These are phyloP conservation scores for Xiphydria camelus DNA, from an alignment of 2,888 invertebrate species.

Conservation along the genomic window DNA sequence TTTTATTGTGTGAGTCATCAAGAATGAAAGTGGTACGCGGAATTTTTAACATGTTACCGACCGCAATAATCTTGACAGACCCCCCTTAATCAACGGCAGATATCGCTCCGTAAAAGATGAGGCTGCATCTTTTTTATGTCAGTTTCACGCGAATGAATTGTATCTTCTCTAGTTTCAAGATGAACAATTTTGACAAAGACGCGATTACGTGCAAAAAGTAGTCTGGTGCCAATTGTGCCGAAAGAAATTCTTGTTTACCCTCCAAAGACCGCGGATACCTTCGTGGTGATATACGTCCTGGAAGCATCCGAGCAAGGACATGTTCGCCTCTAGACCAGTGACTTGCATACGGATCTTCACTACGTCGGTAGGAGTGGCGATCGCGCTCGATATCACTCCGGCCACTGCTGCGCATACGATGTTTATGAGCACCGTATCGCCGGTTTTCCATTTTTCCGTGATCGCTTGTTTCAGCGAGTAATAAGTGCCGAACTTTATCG, in stretches of 20 bases:
- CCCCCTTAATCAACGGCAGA: too few relatives aligned
- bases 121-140: too few relatives aligned
- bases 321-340: conserved; percentile 54
- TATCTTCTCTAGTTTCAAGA: too few relatives aligned
- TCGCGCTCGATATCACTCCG: conserved; percentile 90
- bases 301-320: conserved; percentile 74
- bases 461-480: conserved; percentile 79
- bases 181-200: too few relatives aligned
- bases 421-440: conserved; percentile 61
- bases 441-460: conserved; percentile 47
- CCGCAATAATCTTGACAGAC: too few relatives aligned
- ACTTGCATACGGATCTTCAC: conserved; percentile 95
- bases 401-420: conserved; percentile 82
- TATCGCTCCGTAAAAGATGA: too few relatives aligned
- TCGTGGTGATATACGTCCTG: conserved; percentile 80
- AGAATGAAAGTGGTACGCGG: too few relatives aligned
- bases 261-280: conserved; percentile 85
- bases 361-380: conserved; percentile 95
- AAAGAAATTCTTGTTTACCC: conserved; percentile 65
- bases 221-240: too few relatives aligned
- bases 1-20: too few relatives aligned
- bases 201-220: too few relatives aligned
- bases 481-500: conserved; percentile 95
- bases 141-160: too few relatives aligned
- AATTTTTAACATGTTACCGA: too few relatives aligned